Base-by-base conservation (phyloP, 2,888 invertebrate genomes). In the Choristoneura rosaceana region DNA sequence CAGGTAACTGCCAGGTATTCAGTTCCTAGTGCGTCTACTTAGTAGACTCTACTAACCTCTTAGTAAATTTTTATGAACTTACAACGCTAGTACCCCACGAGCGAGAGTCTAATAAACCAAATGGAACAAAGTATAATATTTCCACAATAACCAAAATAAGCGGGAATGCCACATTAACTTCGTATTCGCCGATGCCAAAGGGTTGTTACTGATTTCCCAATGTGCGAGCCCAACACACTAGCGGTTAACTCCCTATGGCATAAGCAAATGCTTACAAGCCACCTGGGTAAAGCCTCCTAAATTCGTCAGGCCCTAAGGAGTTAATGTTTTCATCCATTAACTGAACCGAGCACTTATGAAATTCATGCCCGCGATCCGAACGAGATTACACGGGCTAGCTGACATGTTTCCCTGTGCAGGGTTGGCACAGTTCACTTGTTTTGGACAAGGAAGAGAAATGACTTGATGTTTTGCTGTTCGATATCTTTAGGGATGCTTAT, bases 301-400 rank as follows among this genome's bases (percentile, higher is more conserved):
- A 82, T 80, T 84, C 82, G 83, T 81, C 79, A 84, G 82, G 78
- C 82, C 82, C 88, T 74, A 77, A 86, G 84, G 89, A 90, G 90
- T 92, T 92, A 91, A 92, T 92, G 91, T 91, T 91, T 92, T 90
- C 90, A 89, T 88, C 91, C 91, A 92, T 92, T 92, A 91, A 88
- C 87, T 88, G 84, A 83, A 87, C 84, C 87, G 84, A 88, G 89
- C 91, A 90, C 90, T 92, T 92, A 91, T 92, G 91, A 92, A 91
- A 90, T 91, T 92, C 90, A 87, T 91, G 90, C 87, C 86, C 90
- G 88, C 90, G 90, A 91, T 91, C 89, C 87, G 89, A 89, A 91
- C 87, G 81, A 89, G 91, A 91, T 92, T 91, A 92, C 87, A 88
- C 82, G 84, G 88, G 84, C 87, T 86, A 86, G 84, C 87, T 87